phyloP scores from a whole-genome alignment of 2,888 invertebrate genomes.

The Caenorhabditis sinica region DNA sequence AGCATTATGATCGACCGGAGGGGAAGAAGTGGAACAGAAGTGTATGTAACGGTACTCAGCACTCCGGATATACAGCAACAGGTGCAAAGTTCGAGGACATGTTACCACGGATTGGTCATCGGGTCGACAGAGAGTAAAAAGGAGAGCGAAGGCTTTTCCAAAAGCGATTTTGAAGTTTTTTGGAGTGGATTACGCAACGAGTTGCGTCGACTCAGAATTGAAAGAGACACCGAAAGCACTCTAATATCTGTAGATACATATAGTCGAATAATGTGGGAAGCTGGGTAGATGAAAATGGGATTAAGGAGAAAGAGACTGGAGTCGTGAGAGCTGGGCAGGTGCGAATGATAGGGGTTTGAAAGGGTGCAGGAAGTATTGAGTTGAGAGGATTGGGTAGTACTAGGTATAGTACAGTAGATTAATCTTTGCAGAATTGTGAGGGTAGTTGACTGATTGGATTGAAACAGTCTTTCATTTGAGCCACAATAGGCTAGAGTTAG shows the following conservation, averaged over 20 bases:
- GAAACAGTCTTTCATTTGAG: too few species aligned
- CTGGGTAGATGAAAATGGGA: background rate
- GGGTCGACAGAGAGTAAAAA: background rate
- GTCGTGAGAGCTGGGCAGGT: background rate
- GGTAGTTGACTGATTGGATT: too few species aligned
- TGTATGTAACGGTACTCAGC: slow-evolving; percentile 26
- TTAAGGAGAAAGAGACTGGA: slow-evolving; percentile 3
- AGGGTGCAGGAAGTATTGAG: background rate
- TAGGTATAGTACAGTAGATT: too few species aligned
- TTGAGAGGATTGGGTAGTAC: too few species aligned
- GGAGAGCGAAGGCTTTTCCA: slow-evolving; percentile 27
- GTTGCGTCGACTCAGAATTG: slow-evolving; percentile 24
- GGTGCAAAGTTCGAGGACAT: slow-evolving; percentile 61
- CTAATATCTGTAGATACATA: background rate
- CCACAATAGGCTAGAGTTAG: too few species aligned
- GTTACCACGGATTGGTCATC: slow-evolving; percentile 6
- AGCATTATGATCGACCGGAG: slow-evolving; percentile 47
- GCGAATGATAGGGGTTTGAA: background rate
- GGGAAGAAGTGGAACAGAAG: slow-evolving; percentile 14
- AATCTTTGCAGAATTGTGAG: too few species aligned
- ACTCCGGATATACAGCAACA: slow-evolving; percentile 22
- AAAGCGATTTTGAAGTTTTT: slow-evolving; percentile 46
- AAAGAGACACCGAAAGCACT: slow-evolving; percentile 39
- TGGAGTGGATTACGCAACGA: slow-evolving; percentile 57
- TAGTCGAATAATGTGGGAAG: slow-evolving; percentile 11